These are phyloP conservation scores for Stenotaenia linearis DNA, from an alignment of 2,888 invertebrate species.

Conservation along the genomic window DNA sequence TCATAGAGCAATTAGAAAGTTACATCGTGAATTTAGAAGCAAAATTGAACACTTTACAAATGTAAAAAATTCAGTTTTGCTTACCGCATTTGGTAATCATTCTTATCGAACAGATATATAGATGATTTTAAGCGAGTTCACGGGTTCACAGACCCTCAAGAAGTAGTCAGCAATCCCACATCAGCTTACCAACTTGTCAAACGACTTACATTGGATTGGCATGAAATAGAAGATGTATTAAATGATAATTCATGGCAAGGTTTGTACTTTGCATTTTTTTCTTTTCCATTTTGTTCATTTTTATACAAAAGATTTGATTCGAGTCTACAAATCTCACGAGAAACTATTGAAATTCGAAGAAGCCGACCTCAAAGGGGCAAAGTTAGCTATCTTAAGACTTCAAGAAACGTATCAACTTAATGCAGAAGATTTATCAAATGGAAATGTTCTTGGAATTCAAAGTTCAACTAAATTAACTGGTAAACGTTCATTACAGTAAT, in stretches of 20 bases:
- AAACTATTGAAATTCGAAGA: constrained; percentile 40
- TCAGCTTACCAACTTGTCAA: constrained; percentile 44
- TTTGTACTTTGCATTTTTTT: not conserved
- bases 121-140: constrained; percentile 30
- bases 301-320: constrained; percentile 13
- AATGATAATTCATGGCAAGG: constrained; percentile 14
- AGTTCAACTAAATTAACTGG: constrained; percentile 36
- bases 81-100: no score
- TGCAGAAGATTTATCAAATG: constrained; percentile 40
- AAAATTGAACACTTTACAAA: no score
- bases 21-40: no score
- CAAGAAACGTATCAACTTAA: constrained; percentile 43
- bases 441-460: constrained; percentile 39
- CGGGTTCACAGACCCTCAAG: constrained; percentile 35
- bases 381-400: constrained; percentile 42
- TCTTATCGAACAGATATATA: constrained; percentile 33
- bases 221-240: not conserved
- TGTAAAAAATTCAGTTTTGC: no score
- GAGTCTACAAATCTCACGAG: not conserved
- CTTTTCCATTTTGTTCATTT: not conserved
- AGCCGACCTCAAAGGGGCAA: constrained; percentile 44
- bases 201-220: constrained; percentile 43
- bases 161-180: constrained; percentile 42
- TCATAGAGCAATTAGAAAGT: not conserved
- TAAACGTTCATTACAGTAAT: not conserved